phyloP scores from a whole-genome alignment of 2,797 vertebrate genomes.

The Simalia tracyae region DNA sequence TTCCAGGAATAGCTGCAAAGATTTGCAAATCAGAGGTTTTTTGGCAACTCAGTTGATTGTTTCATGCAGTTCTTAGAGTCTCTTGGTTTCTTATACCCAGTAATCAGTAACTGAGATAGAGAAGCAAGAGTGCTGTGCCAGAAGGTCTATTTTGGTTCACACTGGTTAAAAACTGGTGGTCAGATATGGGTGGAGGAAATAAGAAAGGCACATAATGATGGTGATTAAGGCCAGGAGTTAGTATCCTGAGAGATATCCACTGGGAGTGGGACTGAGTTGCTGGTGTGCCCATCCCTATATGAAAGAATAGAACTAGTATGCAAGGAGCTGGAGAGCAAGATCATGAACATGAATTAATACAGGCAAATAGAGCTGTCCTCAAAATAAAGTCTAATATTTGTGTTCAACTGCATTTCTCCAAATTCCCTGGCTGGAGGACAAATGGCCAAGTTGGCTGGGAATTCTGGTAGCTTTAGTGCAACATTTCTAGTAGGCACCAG shows the following conservation, averaged over 20 bases:
- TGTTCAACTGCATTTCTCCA: neutral
- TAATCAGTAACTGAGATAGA: neutral
- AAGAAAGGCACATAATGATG: neutral
- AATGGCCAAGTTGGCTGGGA: neutral
- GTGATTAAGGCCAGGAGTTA: neutral
- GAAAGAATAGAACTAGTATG: neutral
- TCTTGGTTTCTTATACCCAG: neutral
- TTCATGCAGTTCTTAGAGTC: neutral
- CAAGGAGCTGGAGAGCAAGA: neutral
- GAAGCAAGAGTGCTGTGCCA: neutral
- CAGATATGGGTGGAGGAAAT: neutral
- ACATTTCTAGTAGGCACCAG: neutral
- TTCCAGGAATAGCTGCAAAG: neutral
- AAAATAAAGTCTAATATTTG: neutral
- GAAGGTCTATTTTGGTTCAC: neutral
- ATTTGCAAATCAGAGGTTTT: neutral
- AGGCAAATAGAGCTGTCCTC: neutral
- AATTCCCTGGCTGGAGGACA: neutral
- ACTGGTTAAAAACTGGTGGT: neutral
- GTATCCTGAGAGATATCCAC: neutral
- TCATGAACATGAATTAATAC: neutral
- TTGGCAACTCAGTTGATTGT: neutral
- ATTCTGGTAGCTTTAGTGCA: neutral
- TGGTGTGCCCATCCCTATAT: neutral
- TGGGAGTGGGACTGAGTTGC: neutral